Conservation (phyloP, 2,888 invertebrate genomes). For the Papilio demoleus region DNA sequence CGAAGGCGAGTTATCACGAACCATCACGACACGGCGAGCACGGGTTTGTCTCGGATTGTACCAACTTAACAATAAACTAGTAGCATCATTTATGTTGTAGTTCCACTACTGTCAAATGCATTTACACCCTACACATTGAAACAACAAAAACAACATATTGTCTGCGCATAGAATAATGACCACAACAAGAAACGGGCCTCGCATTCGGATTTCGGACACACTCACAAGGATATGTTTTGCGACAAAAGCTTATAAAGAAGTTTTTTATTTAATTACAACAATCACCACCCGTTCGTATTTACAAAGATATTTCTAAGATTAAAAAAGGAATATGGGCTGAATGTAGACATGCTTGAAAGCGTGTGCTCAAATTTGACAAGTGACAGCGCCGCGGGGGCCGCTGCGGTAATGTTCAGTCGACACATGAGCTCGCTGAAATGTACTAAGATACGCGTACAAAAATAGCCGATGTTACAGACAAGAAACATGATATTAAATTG, state of each 20-base stretch:
- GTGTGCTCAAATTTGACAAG: constrained; percentile 43
- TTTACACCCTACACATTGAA: constrained; percentile 49
- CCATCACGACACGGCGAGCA: constrained; percentile 63
- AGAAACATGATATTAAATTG: constrained; percentile 1
- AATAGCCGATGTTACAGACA: constrained; percentile 42
- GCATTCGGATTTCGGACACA: constrained; percentile 64
- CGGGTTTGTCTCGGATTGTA: constrained; percentile 54
- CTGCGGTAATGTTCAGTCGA: constrained; percentile 64
- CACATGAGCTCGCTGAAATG: constrained; percentile 73
- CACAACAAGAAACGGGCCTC: constrained; percentile 56
- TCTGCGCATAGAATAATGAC: constrained; percentile 52
- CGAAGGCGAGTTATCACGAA: constrained; percentile 36
- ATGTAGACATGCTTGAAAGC: constrained; percentile 61
- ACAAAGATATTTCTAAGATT: constrained; percentile 64
- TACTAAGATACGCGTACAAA: constrained; percentile 50
- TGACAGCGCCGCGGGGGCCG: constrained; percentile 38
- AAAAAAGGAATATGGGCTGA: constrained; percentile 67
- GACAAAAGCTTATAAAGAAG: constrained; percentile 76
- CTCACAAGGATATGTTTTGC: constrained; percentile 78
- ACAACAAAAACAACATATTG: constrained; percentile 47
- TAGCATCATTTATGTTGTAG: constrained; percentile 66
- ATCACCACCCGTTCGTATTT: constrained; percentile 47
- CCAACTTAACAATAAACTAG: constrained; percentile 70
- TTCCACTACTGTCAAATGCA: constrained; percentile 54
- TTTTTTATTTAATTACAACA: constrained; percentile 56